These are phyloP conservation scores for Hydractinia symbiolongicarpus DNA, from an alignment of 30 jellyfish, hydroid and myxozoan genomes.

Conservation along the genomic window DNA sequence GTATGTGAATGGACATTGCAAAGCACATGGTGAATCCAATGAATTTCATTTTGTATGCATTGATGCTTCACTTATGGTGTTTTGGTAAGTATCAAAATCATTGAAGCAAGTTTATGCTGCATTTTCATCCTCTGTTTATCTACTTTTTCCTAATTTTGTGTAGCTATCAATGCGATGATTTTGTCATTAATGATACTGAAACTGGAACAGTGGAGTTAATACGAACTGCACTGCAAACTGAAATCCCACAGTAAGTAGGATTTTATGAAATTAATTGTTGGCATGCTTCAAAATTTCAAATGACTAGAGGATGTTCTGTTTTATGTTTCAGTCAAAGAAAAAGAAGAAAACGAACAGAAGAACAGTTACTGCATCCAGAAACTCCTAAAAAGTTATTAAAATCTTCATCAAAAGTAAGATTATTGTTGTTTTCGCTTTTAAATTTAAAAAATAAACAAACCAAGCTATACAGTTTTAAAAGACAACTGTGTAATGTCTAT, in stretches of 20 bases:
- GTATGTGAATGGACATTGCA: constrained; percentile 85
- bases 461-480: no score
- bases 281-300: not conserved
- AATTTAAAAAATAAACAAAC: no score
- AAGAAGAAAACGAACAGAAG: constrained; percentile 17
- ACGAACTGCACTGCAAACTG: constrained; percentile 73
- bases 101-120: not conserved
- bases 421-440: not conserved
- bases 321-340: not conserved
- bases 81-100: constrained; percentile 51
- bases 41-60: constrained; percentile 79
- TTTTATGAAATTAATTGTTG: not conserved
- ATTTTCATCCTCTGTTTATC: not conserved
- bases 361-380: not conserved
- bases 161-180: constrained; percentile 90
- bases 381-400: constrained; percentile 2
- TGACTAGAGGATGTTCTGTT: not conserved
- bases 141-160: not conserved
- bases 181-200: constrained; percentile 80
- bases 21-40: constrained; percentile 64
- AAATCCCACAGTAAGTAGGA: constrained; percentile 24
- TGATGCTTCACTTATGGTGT: constrained; percentile 88
- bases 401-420: constrained; percentile 17
- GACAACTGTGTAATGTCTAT: no score
- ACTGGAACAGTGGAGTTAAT: constrained; percentile 80